Conservation (phyloP, 1,140 invertebrate genomes). For the Leguminivora glycinivorella region DNA sequence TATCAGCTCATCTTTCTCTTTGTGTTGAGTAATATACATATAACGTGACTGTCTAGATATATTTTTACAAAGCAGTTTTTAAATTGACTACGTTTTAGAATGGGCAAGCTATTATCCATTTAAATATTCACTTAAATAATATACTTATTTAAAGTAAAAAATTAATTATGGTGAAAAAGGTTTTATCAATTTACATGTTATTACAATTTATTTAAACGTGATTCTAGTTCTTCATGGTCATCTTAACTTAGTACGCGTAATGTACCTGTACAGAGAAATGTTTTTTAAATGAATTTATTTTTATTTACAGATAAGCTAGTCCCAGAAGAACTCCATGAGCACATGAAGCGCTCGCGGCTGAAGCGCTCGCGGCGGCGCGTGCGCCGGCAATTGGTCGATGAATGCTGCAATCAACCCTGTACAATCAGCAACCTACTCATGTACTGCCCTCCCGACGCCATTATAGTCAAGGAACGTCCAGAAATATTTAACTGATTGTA, state of each 20-base stretch:
- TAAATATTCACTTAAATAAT: too few species aligned
- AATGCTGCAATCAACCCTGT: conserved; percentile 61
- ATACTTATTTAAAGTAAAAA: too few species aligned
- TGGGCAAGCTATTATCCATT: too few species aligned
- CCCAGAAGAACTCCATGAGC: conserved; percentile 48
- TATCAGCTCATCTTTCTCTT: conserved; percentile 7
- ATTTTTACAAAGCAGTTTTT: too few species aligned
- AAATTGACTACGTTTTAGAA: too few species aligned
- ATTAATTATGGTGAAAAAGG: too few species aligned
- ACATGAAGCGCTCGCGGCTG: conserved; percentile 39
- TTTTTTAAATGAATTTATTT: neutral
- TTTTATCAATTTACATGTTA: too few species aligned
- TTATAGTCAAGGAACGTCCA: neutral
- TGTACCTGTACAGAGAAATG: too few species aligned
- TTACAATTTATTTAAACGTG: too few species aligned
- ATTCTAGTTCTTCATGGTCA: too few species aligned
- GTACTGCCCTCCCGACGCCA: conserved; percentile 52
- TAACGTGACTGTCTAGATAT: neutral
- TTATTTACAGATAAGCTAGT: conserved; percentile 58
- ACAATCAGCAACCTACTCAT: conserved; percentile 59
- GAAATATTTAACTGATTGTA: conserved; percentile 64
- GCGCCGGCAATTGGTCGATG: conserved; percentile 59
- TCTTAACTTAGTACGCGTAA: too few species aligned
- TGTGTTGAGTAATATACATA: neutral
- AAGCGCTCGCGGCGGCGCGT: conserved; percentile 52